These are phyloP conservation scores for Umimayanthus kanabou DNA, from an alignment of 92 coral and sea anemone species.

Conservation along the genomic window DNA sequence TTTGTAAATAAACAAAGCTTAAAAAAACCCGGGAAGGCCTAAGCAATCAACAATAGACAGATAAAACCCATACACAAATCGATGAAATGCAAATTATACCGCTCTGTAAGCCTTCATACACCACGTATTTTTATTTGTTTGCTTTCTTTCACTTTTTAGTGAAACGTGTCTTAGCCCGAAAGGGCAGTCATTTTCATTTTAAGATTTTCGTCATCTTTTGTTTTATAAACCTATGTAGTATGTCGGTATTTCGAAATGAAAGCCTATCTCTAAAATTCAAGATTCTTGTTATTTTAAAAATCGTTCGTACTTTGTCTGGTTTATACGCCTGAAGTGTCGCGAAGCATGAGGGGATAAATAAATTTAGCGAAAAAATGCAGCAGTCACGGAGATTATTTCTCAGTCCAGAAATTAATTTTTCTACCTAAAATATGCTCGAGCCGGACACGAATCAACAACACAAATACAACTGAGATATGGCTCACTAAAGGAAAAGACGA, in stretches of 20 bases:
- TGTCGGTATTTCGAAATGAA: neutral
- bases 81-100: slow-evolving; percentile 32
- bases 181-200: neutral
- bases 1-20: neutral
- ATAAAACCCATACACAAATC: neutral
- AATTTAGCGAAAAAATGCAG: neutral
- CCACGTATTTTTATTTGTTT: slow-evolving; percentile 25
- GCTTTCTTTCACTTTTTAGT: neutral
- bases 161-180: slow-evolving; percentile 31
- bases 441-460: neutral
- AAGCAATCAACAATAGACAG: neutral
- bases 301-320: neutral
- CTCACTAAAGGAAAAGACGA: neutral
- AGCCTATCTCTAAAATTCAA: neutral
- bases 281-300: neutral
- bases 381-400: neutral
- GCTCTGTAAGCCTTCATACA: neutral
- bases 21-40: neutral
- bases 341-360: neutral
- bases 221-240: neutral
- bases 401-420: neutral
- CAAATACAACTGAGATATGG: neutral
- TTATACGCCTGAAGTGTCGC: neutral
- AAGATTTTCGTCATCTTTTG: neutral
- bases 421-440: neutral